Evolutionary conservation across 1,140 invertebrate species (phyloP), one percentile per base, ranked within the genome.

Genomic region (Ceratitis capitata): DNA sequence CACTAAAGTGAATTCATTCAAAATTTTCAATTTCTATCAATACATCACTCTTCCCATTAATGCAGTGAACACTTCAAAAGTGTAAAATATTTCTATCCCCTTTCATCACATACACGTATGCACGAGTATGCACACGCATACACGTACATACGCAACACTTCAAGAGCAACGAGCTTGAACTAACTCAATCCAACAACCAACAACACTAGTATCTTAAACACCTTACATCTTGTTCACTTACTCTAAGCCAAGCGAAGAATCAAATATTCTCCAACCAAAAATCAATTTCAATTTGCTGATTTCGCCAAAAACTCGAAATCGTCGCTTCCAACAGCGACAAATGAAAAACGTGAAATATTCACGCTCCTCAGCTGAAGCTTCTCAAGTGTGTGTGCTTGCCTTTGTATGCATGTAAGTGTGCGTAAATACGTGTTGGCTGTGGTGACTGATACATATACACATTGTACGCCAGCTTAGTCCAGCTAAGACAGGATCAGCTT

Each of bases 401-500:
- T 16, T 78, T 47, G 42, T 45, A 45, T 23, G 35, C 19, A 6
- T 35, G 61, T 69, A 19, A 19, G n/a, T n/a, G n/a, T n/a, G n/a
- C n/a, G n/a, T n/a, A n/a, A n/a, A n/a, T n/a, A n/a, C 45, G 69
- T 26, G 19, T 19, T 56, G 51, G 19, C 51, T 56, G 5, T n/a
- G 23, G 51, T 9, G 51, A 6, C 10, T 14, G 23, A 56, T 56
- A 56, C 51, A 23, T 78, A 39, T 39, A 39, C 7, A 69, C 32
- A 78, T 78, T 42, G 69, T 12, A 26, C 3, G n/a, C 39, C 32
- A 23, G 9, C 39, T 78, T 78, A 78, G 19, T n/a, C n/a, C 39
- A 26, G 69, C 69, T 78, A 45, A 78, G 69, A 45, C 39, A 16
- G 19, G 69, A 78, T 78, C 39, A 78, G 69, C 69, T 78, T 78